A percentile compares a stretch with the other conserved stretches of the same genome.
Conservation (phyloP, 1,140 invertebrate species). For the Nylanderia fulva region DNA sequence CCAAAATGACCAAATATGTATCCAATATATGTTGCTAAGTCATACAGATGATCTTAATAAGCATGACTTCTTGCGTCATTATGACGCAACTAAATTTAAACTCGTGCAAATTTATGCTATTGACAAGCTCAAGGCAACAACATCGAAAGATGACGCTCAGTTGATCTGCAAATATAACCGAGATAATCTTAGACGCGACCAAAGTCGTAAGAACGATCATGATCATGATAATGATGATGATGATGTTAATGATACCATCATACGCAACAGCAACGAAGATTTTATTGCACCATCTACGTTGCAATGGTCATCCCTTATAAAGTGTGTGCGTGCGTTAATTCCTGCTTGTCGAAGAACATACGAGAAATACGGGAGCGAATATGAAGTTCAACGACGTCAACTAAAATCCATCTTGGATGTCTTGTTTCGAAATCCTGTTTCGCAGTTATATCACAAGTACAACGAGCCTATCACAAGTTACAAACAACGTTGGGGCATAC, state of each 20-base stretch:
- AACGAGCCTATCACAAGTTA: conserved; percentile 76
- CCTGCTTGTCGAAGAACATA: conserved; percentile 74
- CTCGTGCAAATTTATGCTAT: conserved; percentile 54
- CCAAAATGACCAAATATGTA: conserved; percentile 74
- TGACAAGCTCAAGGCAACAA: conserved; percentile 59
- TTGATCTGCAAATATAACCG: conserved; percentile 53
- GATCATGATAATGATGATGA: conserved; percentile 36
- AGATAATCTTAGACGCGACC: conserved; percentile 43
- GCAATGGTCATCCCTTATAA: conserved; percentile 67
- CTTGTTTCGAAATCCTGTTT: conserved; percentile 64
- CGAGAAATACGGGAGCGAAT: conserved; percentile 68
- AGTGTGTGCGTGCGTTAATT: conserved; percentile 74
- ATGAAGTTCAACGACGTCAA: conserved; percentile 75
- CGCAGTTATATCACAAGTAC: conserved; percentile 22
- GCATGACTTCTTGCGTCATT: conserved; percentile 48
- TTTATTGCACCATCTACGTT: conserved; percentile 35
- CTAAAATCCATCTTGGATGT: conserved; percentile 78
- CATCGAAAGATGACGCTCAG: conserved; percentile 62
- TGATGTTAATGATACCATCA: conserved; percentile 54
- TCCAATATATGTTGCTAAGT: conserved; percentile 67
- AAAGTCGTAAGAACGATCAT: conserved; percentile 54
- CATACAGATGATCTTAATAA: conserved; percentile 63
- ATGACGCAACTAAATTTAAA: conserved; percentile 58
- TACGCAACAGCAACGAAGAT: conserved; percentile 47
- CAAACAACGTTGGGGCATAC: conserved; percentile 87